Percentiles rank a stretch among this genome's conserved stretches.
Evolutionary conservation across 2,888 invertebrate species (phyloP).

Genomic region (Drosophila percnosoma): DNA sequence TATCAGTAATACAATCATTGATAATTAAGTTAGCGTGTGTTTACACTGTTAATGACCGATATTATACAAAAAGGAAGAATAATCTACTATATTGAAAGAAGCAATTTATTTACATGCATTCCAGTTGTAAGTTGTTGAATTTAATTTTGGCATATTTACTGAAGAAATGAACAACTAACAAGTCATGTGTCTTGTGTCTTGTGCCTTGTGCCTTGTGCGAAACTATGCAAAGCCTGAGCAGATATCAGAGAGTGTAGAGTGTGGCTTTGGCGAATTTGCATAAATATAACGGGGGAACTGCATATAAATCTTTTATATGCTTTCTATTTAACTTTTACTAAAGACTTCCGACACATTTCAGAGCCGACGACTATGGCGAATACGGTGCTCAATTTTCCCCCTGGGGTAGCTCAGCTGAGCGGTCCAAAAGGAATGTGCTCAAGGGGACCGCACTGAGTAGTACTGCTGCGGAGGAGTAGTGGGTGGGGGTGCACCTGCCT

Average conservation of each 20-base stretch:
- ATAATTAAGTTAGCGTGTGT: not conserved
- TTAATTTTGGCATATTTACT: constrained; percentile 14
- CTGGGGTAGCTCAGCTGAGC: constrained; percentile 7
- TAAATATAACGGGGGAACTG: constrained; percentile 64
- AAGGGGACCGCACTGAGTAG: not conserved
- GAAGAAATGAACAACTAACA: constrained; percentile 14
- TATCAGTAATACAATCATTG: not conserved
- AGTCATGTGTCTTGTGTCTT: not conserved
- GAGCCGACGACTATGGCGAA: constrained; percentile 50
- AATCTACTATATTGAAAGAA: not conserved
- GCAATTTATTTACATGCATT: not conserved
- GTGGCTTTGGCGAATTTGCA: constrained; percentile 52
- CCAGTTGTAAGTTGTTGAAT: not conserved
- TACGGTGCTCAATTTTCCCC: constrained; percentile 19
- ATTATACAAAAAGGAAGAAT: not conserved
- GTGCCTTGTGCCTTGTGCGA: not conserved
- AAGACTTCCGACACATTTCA: constrained; percentile 77
- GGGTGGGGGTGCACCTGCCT: constrained; percentile 50
- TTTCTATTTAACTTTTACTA: constrained; percentile 78
- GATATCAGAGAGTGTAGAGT: not conserved
- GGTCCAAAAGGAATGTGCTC: not conserved
- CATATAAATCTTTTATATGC: constrained; percentile 74
- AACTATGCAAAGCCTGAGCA: constrained; percentile 20
- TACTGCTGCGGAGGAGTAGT: not conserved
- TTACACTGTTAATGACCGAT: not conserved